Evolutionary conservation across 2,113 vertebrate genomes (phyloP).

Genomic region (Labeo catla): DNA sequence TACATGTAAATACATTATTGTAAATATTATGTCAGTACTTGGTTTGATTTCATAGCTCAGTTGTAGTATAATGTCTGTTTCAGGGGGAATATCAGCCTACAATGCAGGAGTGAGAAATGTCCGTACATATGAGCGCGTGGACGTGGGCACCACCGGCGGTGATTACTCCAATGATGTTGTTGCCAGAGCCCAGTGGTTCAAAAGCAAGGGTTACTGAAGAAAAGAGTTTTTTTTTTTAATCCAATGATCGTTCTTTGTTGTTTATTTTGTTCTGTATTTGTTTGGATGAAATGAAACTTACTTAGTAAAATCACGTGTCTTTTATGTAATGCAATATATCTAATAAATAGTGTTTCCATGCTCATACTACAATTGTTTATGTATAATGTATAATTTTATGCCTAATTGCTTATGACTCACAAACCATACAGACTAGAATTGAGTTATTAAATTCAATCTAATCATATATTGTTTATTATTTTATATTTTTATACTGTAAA

Average conservation of each 20-base stretch:
- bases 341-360: not conserved
- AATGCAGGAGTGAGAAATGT: constrained; percentile 58
- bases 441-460: too few species aligned
- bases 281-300: not conserved
- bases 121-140: constrained; percentile 53
- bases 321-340: not conserved
- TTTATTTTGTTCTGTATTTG: not conserved
- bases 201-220: constrained; percentile 68
- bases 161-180: constrained; percentile 77
- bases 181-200: constrained; percentile 68
- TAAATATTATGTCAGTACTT: not conserved
- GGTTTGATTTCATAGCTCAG: not conserved
- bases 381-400: too few species aligned
- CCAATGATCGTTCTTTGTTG: not conserved
- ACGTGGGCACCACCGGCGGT: constrained; percentile 58
- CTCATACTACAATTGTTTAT: too few species aligned
- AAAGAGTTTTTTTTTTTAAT: not conserved
- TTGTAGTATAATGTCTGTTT: constrained; percentile 14
- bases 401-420: too few species aligned
- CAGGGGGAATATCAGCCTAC: constrained; percentile 73
- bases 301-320: not conserved
- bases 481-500: too few species aligned
- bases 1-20: not conserved
- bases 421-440: too few species aligned
- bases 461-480: too few species aligned